Base-by-base conservation (phyloP, 2,888 invertebrate species). In the Drosophila recens region DNA sequence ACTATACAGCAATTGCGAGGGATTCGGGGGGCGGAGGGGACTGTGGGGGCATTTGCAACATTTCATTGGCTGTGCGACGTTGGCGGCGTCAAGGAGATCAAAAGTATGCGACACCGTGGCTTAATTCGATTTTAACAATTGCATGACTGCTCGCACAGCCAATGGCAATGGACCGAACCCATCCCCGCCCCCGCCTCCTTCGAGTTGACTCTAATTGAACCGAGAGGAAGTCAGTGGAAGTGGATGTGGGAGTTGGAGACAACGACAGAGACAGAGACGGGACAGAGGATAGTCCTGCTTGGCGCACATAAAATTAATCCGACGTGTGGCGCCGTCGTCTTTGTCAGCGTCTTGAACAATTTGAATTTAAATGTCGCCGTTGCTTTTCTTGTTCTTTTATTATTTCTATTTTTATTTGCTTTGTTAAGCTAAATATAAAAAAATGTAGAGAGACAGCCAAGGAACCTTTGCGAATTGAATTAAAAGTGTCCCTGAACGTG, bases 221-320 rank as follows among this genome's bases (percentile, higher is more conserved):
- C 34, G 52, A 62, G 65, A 68, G 66, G 66, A 64, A 62, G 52
- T 40, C 42, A 34, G 49, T 40, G 40, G 40, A 40, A 38, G 34
- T n/a, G 42, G 42, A 11, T 38, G 51, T 33, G 43, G 43, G 2
- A 43, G 6, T 46, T 46, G 15, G 3, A 51, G 20, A 36, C 34
- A 13, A 9, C 5, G 13, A 17, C 30, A 30, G 42, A n/a, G 52
- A 53, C 34, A 5, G 17, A 46, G 52, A n/a, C 46, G 17, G 27
- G 30, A 17, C 17, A 17, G 17, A 17, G 23, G 23, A 34, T 42
- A 40, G 70, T 78, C 75, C 71, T 68, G 74, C 79, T 74, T 70
- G 74, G 77, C 72, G 75, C 72, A 79, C 87, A 90, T 90, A 90
- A 90, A 90, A 90, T 85, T 91, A 90, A 90, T 90, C 90, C 91